phyloP scores from a whole-genome alignment of 1,140 invertebrate species.

The Trichonephila clavata region DNA sequence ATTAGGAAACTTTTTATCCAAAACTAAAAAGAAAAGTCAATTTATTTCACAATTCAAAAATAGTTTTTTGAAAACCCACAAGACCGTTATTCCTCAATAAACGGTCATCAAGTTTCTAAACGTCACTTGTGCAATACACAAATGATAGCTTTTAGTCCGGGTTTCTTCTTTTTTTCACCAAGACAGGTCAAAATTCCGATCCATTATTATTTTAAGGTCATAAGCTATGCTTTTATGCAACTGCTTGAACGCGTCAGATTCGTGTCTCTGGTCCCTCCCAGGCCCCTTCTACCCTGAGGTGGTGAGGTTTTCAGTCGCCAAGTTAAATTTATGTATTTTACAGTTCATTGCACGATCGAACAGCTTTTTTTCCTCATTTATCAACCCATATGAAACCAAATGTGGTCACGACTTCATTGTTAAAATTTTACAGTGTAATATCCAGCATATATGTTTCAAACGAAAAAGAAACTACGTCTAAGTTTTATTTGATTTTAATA shows the following conservation, averaged over 20 bases:
- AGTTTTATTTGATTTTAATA: too few relatives aligned
- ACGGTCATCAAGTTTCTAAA: constrained; percentile 35
- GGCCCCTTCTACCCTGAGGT: constrained; percentile 24
- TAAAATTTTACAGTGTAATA: neutral
- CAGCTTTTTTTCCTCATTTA: neutral
- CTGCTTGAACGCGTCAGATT: neutral
- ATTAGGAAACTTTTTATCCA: neutral
- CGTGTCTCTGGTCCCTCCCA: neutral
- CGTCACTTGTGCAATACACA: constrained; percentile 33
- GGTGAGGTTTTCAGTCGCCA: neutral
- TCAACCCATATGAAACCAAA: neutral
- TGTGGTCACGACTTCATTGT: neutral
- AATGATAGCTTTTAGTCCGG: constrained; percentile 49
- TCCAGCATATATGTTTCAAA: too few relatives aligned
- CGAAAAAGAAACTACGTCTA: too few relatives aligned
- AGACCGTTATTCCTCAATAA: neutral
- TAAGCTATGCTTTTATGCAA: constrained; percentile 21
- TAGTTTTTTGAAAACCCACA: neutral
- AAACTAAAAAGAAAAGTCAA: neutral
- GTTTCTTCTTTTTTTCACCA: neutral
- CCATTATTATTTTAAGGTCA: constrained; percentile 59
- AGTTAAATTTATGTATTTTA: constrained; percentile 23
- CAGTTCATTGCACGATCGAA: neutral
- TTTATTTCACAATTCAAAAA: constrained; percentile 23
- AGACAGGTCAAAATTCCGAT: constrained; percentile 44